phyloP scores from a whole-genome alignment of 2,888 invertebrate species.

The Drosophila monieri region DNA sequence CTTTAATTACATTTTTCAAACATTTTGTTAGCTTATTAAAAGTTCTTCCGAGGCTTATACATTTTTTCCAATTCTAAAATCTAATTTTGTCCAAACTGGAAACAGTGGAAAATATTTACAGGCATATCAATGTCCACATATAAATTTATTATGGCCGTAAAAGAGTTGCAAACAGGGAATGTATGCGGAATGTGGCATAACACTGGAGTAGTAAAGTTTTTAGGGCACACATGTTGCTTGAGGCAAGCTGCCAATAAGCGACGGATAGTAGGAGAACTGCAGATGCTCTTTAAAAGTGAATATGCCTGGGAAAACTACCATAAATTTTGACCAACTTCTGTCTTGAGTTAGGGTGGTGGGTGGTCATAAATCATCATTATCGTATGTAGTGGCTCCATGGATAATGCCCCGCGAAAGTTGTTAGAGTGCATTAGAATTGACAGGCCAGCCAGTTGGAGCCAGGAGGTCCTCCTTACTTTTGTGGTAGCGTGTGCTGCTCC shows the following conservation, averaged over 20 bases:
- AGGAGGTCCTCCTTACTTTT: slow-evolving; percentile 12
- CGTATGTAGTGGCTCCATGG: slow-evolving; percentile 24
- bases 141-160: slow-evolving; percentile 59
- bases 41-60: slow-evolving; percentile 5
- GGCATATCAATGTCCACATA: slow-evolving; percentile 60
- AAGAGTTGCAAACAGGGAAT: slow-evolving; percentile 43
- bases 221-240: slow-evolving; percentile 69
- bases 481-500: slow-evolving; percentile 46
- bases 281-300: slow-evolving; percentile 7
- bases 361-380: slow-evolving; percentile 43
- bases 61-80: background rate
- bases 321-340: slow-evolving; percentile 13
- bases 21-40: slow-evolving; percentile 43
- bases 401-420: slow-evolving; percentile 37
- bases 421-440: slow-evolving; percentile 52
- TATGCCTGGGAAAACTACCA: background rate
- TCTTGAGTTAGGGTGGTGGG: slow-evolving; percentile 13
- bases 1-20: slow-evolving; percentile 34
- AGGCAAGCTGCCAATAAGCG: slow-evolving; percentile 8
- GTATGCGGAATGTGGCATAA: slow-evolving; percentile 11
- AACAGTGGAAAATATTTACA: slow-evolving; percentile 53
- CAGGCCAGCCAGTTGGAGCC: slow-evolving; percentile 38
- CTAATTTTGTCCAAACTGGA: slow-evolving; percentile 6
- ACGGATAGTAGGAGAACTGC: background rate
- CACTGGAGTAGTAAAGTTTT: slow-evolving; percentile 56